Evolutionary conservation across 2,113 vertebrate species (phyloP).

Genomic region (Zapornia atra): DNA sequence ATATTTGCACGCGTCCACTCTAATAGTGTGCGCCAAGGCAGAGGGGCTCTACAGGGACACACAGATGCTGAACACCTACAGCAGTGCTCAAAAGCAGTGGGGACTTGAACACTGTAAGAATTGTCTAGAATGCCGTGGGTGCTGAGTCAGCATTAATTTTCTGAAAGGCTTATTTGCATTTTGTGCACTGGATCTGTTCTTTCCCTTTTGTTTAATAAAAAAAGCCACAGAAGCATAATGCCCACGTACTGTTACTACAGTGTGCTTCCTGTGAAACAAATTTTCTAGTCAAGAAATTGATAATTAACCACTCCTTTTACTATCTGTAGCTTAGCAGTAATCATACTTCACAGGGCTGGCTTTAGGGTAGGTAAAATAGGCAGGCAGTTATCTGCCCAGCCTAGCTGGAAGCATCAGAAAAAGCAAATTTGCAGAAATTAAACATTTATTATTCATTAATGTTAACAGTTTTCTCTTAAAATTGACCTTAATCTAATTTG

Average conservation of each 20-base stretch:
- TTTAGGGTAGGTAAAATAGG: background rate
- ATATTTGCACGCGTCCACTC: background rate
- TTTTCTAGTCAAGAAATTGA: background rate
- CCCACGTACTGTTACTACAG: background rate
- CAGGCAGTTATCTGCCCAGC: background rate
- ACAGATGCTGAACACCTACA: background rate
- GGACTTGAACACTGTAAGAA: background rate
- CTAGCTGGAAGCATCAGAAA: constrained; percentile 15
- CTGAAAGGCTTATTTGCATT: fast-evolving
- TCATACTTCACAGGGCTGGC: constrained; percentile 2
- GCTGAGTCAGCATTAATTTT: background rate
- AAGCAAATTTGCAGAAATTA: constrained; percentile 11
- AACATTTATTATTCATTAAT: constrained; percentile 52
- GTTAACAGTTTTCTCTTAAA: background rate
- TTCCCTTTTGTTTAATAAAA: background rate
- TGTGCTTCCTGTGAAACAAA: background rate
- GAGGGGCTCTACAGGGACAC: background rate
- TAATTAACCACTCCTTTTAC: background rate
- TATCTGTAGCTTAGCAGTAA: background rate
- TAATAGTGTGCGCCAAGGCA: background rate
- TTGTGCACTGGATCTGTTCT: background rate
- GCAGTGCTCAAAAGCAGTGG: background rate
- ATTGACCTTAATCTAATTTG: constrained; percentile 18
- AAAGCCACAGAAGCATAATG: background rate
- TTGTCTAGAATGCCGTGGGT: fast-evolving